Evolutionary conservation across 2,113 vertebrate species (phyloP).

Genomic region (Todiramphus chloris): DNA sequence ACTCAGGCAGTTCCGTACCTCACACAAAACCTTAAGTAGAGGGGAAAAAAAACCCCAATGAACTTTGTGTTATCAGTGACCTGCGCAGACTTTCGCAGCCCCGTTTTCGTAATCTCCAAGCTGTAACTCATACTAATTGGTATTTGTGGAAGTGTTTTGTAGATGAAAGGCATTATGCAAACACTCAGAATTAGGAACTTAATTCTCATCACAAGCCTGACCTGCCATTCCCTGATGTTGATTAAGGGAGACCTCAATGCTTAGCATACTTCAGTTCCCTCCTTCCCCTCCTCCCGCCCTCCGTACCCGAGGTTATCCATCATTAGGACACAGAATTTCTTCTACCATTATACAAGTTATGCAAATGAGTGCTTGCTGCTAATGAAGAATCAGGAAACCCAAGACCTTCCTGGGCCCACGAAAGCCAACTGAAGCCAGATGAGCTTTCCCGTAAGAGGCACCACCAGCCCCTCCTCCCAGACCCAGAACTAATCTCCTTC

Average conservation of each 20-base stretch:
- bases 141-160: constrained; percentile 32
- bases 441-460: background rate
- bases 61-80: background rate
- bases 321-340: background rate
- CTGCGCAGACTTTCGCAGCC: background rate
- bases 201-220: constrained; percentile 63
- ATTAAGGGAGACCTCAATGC: background rate
- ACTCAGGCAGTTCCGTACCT: background rate
- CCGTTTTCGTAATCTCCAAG: background rate
- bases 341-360: background rate
- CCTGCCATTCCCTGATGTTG: constrained; percentile 15
- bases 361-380: background rate
- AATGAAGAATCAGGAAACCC: background rate
- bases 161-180: constrained; percentile 43
- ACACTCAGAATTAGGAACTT: constrained; percentile 43
- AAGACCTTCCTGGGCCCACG: background rate
- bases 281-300: background rate
- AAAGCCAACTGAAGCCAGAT: background rate
- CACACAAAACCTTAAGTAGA: background rate
- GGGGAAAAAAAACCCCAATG: background rate
- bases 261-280: background rate
- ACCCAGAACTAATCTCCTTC: background rate
- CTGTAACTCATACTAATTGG: constrained; percentile 50
- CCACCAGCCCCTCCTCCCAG: background rate
- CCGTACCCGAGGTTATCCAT: background rate